Conservation (phyloP, 2,113 vertebrate genomes). For the Shinisaurus crocodilurus region DNA sequence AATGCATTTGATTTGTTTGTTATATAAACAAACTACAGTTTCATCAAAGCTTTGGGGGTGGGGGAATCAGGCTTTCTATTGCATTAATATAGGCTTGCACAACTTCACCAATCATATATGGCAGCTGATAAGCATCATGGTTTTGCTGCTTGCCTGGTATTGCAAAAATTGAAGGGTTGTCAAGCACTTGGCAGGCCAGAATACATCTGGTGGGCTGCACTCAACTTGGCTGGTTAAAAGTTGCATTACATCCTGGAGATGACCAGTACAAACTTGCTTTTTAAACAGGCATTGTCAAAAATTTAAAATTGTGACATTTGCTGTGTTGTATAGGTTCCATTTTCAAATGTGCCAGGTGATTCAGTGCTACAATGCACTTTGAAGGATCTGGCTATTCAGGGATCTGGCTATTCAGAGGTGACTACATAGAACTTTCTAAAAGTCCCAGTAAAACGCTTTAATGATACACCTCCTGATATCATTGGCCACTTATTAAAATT, state of each 20-base stretch:
- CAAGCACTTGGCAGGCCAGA: neutral
- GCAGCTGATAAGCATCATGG: neutral
- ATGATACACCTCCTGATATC: neutral
- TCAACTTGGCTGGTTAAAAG: neutral
- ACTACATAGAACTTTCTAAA: neutral
- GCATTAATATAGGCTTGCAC: neutral
- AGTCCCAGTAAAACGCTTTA: conserved; percentile 16
- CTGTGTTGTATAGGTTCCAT: conserved; percentile 15
- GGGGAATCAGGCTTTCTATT: conserved; percentile 20
- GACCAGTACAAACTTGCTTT: conserved; percentile 24
- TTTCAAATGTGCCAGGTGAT: conserved; percentile 16
- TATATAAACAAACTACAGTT: conserved; percentile 10
- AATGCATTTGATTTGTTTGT: conserved; percentile 37
- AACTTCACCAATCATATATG: neutral
- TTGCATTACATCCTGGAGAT: conserved; percentile 12
- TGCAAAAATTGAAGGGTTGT: neutral
- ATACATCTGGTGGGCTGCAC: neutral
- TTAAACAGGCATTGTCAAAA: conserved; percentile 1
- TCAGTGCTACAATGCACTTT: conserved; percentile 25
- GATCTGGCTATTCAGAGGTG: neutral
- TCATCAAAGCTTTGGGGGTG: fast-evolving
- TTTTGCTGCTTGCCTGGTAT: neutral
- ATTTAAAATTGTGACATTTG: conserved; percentile 18
- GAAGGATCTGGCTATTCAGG: neutral
- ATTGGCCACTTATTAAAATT: conserved; percentile 38